Conservation (phyloP, 64 coral and sea anemone genomes). For the Montipora sp. region DNA sequence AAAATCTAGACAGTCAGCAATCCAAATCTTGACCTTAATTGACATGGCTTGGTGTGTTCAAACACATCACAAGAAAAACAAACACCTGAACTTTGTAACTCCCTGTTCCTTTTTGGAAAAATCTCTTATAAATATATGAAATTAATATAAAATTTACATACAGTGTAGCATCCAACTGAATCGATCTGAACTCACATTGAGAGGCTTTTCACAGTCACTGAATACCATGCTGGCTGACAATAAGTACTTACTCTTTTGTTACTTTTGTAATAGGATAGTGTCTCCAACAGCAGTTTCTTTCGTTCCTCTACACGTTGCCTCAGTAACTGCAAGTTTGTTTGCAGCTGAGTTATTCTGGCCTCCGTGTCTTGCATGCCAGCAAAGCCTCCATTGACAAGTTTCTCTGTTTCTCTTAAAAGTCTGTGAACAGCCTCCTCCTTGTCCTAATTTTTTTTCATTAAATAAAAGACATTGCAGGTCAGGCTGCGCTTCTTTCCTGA, state of each 20-base stretch:
- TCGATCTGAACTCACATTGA: neutral
- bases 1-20: too few species aligned
- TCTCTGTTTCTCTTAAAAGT: constrained; percentile 89
- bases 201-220: neutral
- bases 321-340: constrained; percentile 75
- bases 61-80: too few species aligned
- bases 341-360: constrained; percentile 64
- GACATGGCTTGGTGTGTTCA: too few species aligned
- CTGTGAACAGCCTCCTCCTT: constrained; percentile 77
- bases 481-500: too few species aligned
- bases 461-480: too few species aligned
- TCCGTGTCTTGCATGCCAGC: constrained; percentile 66
- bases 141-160: too few species aligned
- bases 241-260: constrained; percentile 67
- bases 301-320: constrained; percentile 74
- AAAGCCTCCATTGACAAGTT: constrained; percentile 74
- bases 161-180: too few species aligned
- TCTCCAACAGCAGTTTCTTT: constrained; percentile 80
- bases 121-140: too few species aligned
- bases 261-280: constrained; percentile 73
- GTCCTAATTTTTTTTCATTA: constrained; percentile 48
- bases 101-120: too few species aligned
- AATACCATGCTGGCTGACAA: too few species aligned
- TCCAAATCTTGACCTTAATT: too few species aligned
- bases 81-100: too few species aligned